Evolutionary conservation across 2,888 invertebrate genomes (phyloP).

Genomic region (Melanotus villosus): DNA sequence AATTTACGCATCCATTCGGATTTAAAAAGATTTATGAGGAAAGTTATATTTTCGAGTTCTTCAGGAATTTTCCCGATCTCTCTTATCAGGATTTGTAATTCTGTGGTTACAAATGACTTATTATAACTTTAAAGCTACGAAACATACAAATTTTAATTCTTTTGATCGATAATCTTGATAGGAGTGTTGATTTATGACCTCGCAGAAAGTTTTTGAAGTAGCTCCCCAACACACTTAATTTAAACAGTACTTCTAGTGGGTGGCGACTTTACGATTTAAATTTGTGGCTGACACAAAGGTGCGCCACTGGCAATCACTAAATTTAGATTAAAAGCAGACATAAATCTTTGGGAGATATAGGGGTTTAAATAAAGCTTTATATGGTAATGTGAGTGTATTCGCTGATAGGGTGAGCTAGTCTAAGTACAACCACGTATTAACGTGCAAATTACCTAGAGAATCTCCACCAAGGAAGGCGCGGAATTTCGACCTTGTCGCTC

Average conservation of each 20-base stretch:
- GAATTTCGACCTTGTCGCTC: too few species aligned
- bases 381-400: conserved; percentile 34
- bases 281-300: background rate
- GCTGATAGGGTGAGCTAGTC: conserved; percentile 25
- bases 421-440: conserved; percentile 31
- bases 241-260: too few species aligned
- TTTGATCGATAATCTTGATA: too few species aligned
- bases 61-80: conserved; percentile 9
- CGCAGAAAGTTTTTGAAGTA: too few species aligned
- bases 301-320: conserved; percentile 1
- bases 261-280: background rate
- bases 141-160: too few species aligned
- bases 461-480: too few species aligned
- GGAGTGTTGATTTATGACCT: too few species aligned
- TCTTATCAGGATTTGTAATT: conserved; percentile 11
- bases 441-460: conserved; percentile 33
- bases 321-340: conserved; percentile 21
- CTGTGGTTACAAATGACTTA: conserved; percentile 18
- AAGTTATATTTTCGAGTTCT: conserved; percentile 28
- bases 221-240: too few species aligned
- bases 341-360: conserved; percentile 21
- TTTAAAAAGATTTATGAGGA: conserved; percentile 36
- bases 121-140: background rate
- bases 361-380: conserved; percentile 34
- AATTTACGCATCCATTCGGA: conserved; percentile 34